Evolutionary conservation across 2,888 invertebrate genomes (phyloP), one percentile per base, ranked within the genome.

Genomic region (Lycia hirtaria): DNA sequence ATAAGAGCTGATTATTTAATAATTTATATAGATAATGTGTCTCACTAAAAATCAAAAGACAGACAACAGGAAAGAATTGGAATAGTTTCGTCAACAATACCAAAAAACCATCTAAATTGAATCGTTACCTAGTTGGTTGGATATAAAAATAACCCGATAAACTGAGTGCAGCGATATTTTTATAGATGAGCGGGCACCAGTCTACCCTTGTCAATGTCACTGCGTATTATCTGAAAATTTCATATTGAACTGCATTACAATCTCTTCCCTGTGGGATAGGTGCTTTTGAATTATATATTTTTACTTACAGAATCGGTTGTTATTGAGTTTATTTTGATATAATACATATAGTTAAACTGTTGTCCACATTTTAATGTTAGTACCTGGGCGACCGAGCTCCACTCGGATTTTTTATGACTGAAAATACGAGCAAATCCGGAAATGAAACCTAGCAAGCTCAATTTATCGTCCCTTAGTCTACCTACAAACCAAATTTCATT

Each of bases 151-250:
- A 82, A 81, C 77, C 43, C 76, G 82, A 80, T 83, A 81, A 83
- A 82, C 73, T 65, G 68, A 68, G 71, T 82, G 82, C 83, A 83
- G 75, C 77, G 74, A 82, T 85, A 87, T 87, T 88, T 87, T 86
- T 80, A 82, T 76, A 82, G 84, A 73, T 83, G 81, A 76, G 71
- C 75, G 82, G 75, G 73, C 80, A 80, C 73, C 80, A 80, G 78
- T 75, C 82, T 77, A 88, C 89, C 89, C 88, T 80, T 81, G 84
- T 90, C 88, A 89, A 75, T 82, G 88, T 90, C 89, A 85, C 52
- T 66, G 70, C 75, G 80, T 72, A 87, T 87, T 88, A 88, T 84
- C 83, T 73, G 79, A 68, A 76, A 80, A 79, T 82, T 82, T 83
- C 78, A 82, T 86, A 85, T 83, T 79, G 80, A 82, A 85, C 80